Conservation (phyloP, 2,113 vertebrate species). For the Halcyon senegalensis region DNA sequence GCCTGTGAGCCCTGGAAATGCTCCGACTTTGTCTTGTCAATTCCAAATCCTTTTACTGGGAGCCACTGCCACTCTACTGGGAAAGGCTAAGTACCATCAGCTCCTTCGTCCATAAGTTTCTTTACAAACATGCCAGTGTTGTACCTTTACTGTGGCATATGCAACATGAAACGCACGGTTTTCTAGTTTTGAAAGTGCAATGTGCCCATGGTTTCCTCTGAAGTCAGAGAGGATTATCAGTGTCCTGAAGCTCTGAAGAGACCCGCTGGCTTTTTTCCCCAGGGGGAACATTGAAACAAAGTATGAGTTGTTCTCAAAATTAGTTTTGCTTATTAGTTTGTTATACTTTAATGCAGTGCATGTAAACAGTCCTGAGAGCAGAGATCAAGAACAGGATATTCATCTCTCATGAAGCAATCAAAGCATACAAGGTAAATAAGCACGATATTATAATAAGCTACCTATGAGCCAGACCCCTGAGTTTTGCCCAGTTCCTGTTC, state of each 20-base stretch:
- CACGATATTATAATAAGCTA: not conserved
- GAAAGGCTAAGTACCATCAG: not conserved
- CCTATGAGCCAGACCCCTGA: not conserved
- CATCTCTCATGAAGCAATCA: not conserved
- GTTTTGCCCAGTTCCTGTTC: not conserved
- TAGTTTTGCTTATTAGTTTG: not conserved
- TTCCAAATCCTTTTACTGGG: not conserved
- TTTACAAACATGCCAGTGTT: not conserved
- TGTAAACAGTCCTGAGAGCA: not conserved
- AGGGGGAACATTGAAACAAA: not conserved
- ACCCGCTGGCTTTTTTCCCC: not conserved
- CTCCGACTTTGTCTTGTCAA: not conserved
- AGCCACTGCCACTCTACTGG: not conserved
- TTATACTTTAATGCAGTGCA: not conserved
- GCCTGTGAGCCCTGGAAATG: not conserved
- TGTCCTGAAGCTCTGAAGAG: not conserved
- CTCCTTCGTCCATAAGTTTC: not conserved
- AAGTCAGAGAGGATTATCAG: not conserved
- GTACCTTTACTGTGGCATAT: not conserved
- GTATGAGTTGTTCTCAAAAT: fast-evolving
- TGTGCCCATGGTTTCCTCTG: not conserved
- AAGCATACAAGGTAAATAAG: not conserved
- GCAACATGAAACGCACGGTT: not conserved
- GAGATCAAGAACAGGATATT: not conserved
- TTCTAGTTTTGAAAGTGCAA: not conserved